Base-by-base conservation (phyloP, 1,140 invertebrate genomes). In the Psix sp. region DNA sequence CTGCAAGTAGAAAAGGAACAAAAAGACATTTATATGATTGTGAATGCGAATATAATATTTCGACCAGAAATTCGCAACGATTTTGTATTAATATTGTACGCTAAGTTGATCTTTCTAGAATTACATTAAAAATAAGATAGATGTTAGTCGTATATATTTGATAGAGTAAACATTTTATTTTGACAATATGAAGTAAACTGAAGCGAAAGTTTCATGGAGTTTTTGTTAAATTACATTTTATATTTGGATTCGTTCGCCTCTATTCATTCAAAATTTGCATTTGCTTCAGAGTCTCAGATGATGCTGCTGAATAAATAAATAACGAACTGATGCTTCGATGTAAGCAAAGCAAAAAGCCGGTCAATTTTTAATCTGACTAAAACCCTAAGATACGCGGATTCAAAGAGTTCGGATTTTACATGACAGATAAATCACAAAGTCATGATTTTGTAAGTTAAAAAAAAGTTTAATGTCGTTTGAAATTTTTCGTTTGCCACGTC, bases 321-420 rank as follows among this genome's bases (percentile, higher is more conserved):
- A 29, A 66, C 42, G 49, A 66, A 46, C 40, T 20, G 48, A 48
- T 66, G 48, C 31, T 21, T 20, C 16, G 38, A 65, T 65, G 48
- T n/a, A n/a, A n/a, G n/a, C n/a, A n/a, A n/a, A n/a, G n/a, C n/a
- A n/a, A n/a, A n/a, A 48, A 52, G 46, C 46, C 29, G 31, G 35
- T 21, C 45, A 45, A 59, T 59, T 57, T 52, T 43, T 62, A 72
- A 72, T 63, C 68, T 59, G 57, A 42, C 42, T 63, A 65, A 72
- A 72, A 63, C 59, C 68, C 38, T 11, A 1, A 36, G 56, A 71
- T 71, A 62, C 39, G 60, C 6, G 33, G 14, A 24, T 31, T 49
- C 26, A 63, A 57, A 63, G 54, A 39, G 48, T 43, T 51, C 16
- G 45, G 68, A 72, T 57, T 72, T 62, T 48, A 45, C 59, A 72